Evolutionary conservation across 37 sponge, comb jelly and placozoan species (phyloP), one percentile per base, ranked within the genome.

Genomic region (Chondrilla cf. caribensis): DNA sequence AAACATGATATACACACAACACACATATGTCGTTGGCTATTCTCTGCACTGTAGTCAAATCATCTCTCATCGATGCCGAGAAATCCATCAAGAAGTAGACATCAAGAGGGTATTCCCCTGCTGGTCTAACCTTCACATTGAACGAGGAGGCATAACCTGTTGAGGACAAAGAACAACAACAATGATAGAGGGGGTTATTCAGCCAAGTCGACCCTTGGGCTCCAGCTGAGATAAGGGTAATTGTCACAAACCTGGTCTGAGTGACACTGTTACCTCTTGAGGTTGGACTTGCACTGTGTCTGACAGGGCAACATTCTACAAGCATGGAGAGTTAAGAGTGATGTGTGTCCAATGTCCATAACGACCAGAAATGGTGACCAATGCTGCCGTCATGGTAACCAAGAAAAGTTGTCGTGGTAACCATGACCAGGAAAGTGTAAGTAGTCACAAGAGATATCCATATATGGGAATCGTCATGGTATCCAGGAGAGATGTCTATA

Each of bases 41-140:
- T 22, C 0, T 7, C 76, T 73, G 76, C 2, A 73, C 76, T 25
- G 44, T 73, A 9, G 0, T 17, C 28, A 96, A 67, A 31, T 92
- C 93, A 58, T 92, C 91, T 39, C 58, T 86, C 91, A 96, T 93
- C 39, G 96, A 96, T 59, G 36, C 65, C 7, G 96, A 96, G 62
- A 89, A 79, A 58, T 96, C 96, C 91, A 93, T 92, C 60, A 96
- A 85, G 19, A 89, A 82, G 77, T 96, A 96, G 9, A 96, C 51
- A 81, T 96, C 96, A 0, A 92, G 38, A 18, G 96, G 96, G 58
- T 83, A 96, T 54, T 96, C 87, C 6, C 77, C 81, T 26, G 96
- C 90, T 25, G 96, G 96, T 6, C 59, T 84, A 19, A 96, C 91
- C 2, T 35, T 44, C 14, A 92, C 67, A 54, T 28, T 80, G 38